Percentiles rank a stretch among this genome's conserved stretches.
phyloP scores from a whole-genome alignment of 1,140 invertebrate genomes.

The Copidosoma floridanum region DNA sequence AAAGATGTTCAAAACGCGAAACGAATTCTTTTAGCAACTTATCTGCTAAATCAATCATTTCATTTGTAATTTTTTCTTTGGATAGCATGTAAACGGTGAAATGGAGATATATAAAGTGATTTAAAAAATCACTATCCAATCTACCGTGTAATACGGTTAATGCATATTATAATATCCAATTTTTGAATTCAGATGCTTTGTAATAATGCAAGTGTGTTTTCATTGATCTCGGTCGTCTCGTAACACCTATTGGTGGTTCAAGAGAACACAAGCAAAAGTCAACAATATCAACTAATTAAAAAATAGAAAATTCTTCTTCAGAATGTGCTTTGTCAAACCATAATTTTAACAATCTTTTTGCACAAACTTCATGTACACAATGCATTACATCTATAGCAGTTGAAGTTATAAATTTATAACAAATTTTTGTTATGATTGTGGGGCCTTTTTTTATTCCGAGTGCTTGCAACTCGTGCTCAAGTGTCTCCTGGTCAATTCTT shows the following conservation, averaged over 20 bases:
- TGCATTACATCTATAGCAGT: constrained; percentile 17
- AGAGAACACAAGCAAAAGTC: constrained; percentile 4
- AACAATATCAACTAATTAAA: constrained; percentile 1
- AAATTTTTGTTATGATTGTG: neutral
- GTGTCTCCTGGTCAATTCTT: neutral
- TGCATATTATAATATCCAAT: constrained; percentile 13
- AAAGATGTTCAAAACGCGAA: too few relatives aligned
- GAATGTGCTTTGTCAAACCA: constrained; percentile 22
- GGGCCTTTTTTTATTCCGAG: neutral
- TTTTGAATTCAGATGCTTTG: constrained; percentile 28
- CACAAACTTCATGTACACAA: constrained; percentile 15
- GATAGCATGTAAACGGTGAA: too few relatives aligned
- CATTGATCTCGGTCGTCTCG: constrained; percentile 17
- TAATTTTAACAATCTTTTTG: constrained; percentile 24
- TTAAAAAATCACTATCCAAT: constrained; percentile 17
- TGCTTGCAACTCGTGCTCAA: neutral
- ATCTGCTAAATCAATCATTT: too few relatives aligned
- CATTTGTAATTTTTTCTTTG: too few relatives aligned
- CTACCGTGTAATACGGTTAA: constrained; percentile 14
- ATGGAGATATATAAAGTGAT: constrained; percentile 9
- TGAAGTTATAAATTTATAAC: neutral
- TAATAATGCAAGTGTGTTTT: constrained; percentile 14
- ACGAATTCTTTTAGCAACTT: too few relatives aligned
- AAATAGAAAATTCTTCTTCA: constrained; percentile 15
- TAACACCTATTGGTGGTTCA: constrained; percentile 26